Conservation (phyloP, 1,140 invertebrate species). For the Papilio aristodemus region DNA sequence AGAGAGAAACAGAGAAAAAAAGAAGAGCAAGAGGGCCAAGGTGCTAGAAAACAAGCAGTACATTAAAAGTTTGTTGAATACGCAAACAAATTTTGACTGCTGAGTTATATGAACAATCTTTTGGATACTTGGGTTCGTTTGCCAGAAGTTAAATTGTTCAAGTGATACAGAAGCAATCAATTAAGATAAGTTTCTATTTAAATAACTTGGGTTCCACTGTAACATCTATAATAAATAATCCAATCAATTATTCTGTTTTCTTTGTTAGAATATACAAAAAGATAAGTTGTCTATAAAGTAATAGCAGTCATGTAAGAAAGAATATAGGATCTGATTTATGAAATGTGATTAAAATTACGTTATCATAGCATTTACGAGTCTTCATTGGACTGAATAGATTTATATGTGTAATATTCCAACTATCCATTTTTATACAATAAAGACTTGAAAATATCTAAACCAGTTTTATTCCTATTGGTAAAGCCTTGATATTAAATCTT, state of each 20-base stretch:
- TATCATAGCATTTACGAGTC: slow-evolving; percentile 67
- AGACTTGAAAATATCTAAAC: slow-evolving; percentile 51
- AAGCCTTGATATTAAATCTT: slow-evolving; percentile 29
- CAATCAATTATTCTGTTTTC: slow-evolving; percentile 34
- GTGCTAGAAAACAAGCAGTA: slow-evolving; percentile 75
- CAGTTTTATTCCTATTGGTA: slow-evolving; percentile 26
- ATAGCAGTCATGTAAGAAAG: slow-evolving; percentile 13
- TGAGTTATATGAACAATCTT: slow-evolving; percentile 47
- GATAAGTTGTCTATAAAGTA: slow-evolving; percentile 30
- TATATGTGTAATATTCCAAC: slow-evolving; percentile 65
- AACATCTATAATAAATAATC: slow-evolving; percentile 32
- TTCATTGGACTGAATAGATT: slow-evolving; percentile 71
- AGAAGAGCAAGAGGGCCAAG: slow-evolving; percentile 75
- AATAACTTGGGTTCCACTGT: slow-evolving; percentile 26
- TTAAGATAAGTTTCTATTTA: slow-evolving; percentile 43
- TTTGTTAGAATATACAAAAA: slow-evolving; percentile 31
- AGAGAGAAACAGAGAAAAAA: slow-evolving; percentile 88
- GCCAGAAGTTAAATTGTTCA: slow-evolving; percentile 54
- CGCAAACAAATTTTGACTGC: slow-evolving; percentile 42
- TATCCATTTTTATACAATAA: slow-evolving; percentile 70
- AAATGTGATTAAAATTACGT: slow-evolving; percentile 44
- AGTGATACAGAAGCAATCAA: slow-evolving; percentile 59
- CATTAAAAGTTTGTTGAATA: slow-evolving; percentile 57
- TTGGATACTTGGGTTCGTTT: slow-evolving; percentile 50
- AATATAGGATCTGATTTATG: slow-evolving; percentile 43